phyloP scores from a whole-genome alignment of 64 coral and sea anemone species.

The Montipora capricornis region DNA sequence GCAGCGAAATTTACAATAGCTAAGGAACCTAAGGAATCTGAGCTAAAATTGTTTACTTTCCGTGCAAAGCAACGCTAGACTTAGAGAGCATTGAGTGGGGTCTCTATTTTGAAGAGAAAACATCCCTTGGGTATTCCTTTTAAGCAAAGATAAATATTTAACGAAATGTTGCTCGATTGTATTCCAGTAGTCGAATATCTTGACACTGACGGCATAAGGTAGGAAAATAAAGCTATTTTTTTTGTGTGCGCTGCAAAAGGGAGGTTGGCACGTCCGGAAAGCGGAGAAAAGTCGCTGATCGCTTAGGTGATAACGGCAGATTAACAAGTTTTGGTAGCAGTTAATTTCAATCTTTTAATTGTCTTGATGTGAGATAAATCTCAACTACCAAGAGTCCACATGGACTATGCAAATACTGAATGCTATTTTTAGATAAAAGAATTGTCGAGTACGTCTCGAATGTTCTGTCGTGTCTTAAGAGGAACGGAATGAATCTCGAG shows the following conservation, averaged over 20 bases:
- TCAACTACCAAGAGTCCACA: too few relatives aligned
- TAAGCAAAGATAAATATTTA: too few relatives aligned
- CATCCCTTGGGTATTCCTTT: too few relatives aligned
- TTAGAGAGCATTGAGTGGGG: too few relatives aligned
- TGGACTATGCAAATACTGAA: background rate
- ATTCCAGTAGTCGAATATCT: background rate
- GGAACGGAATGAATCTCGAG: background rate
- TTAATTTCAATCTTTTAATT: slow-evolving; percentile 19
- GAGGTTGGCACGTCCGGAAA: background rate
- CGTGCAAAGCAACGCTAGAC: background rate
- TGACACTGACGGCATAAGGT: background rate
- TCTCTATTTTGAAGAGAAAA: too few relatives aligned
- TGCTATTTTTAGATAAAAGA: background rate
- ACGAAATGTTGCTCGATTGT: too few relatives aligned
- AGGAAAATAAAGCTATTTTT: too few relatives aligned
- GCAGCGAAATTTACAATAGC: background rate
- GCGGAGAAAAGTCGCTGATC: background rate
- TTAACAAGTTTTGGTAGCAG: background rate
- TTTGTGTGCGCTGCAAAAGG: background rate
- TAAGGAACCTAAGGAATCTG: background rate
- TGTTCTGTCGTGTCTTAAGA: background rate
- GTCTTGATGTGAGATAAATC: background rate
- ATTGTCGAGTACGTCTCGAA: background rate
- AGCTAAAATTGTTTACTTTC: background rate
- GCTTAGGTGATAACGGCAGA: slow-evolving; percentile 29